Conservation (phyloP, 2,888 invertebrate species). For the Julus scanicus region DNA sequence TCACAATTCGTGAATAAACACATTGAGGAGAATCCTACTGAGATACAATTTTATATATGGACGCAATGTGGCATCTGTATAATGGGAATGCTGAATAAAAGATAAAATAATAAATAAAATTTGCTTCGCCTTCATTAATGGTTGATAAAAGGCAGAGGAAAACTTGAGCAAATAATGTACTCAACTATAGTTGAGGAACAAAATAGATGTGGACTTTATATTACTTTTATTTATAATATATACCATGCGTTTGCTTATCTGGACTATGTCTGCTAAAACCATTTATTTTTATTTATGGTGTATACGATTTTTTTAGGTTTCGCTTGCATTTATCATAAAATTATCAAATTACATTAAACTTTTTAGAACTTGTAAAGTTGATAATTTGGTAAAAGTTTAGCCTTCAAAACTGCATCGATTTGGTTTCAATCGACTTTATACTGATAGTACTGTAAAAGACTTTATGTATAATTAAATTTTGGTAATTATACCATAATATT, state of each 20-base stretch:
- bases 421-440: too few relatives aligned
- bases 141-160: constrained; percentile 14
- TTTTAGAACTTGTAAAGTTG: not conserved
- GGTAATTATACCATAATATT: too few relatives aligned
- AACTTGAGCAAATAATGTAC: not conserved
- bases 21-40: constrained; percentile 1
- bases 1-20: constrained; percentile 37
- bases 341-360: not conserved
- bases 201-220: not conserved
- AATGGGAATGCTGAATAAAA: constrained; percentile 35
- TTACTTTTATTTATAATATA: not conserved
- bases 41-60: not conserved
- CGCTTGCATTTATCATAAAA: not conserved
- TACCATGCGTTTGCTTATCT: not conserved
- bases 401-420: too few relatives aligned
- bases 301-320: not conserved
- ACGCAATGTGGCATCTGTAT: not conserved
- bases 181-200: not conserved
- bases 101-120: constrained; percentile 33
- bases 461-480: too few relatives aligned
- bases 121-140: constrained; percentile 38
- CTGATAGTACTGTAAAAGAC: too few relatives aligned
- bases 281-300: constrained; percentile 11
- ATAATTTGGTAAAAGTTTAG: too few relatives aligned
- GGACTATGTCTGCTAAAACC: not conserved